Evolutionary conservation across 2,888 invertebrate genomes (phyloP).

Genomic region (Podabrus alpinus): DNA sequence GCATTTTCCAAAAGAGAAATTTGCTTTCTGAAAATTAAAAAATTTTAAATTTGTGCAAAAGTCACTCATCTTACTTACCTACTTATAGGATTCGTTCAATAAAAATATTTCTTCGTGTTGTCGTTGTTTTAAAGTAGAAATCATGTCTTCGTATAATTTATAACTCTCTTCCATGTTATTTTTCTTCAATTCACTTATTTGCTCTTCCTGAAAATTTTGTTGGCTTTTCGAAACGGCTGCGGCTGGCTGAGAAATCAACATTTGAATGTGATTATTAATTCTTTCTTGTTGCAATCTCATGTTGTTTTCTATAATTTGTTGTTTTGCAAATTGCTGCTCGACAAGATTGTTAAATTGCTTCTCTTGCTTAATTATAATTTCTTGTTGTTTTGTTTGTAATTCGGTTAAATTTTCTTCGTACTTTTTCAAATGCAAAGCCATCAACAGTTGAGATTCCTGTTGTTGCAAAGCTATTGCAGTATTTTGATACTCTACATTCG

Average conservation of each 20-base stretch:
- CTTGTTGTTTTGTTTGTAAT: conserved; percentile 62
- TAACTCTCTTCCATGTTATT: conserved; percentile 38
- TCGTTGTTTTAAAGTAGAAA: conserved; percentile 61
- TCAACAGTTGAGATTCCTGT: conserved; percentile 65
- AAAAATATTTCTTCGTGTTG: conserved; percentile 66
- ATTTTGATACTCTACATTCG: conserved; percentile 59
- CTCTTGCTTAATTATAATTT: conserved; percentile 60
- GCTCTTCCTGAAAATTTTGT: conserved; percentile 36
- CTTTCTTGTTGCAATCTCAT: conserved; percentile 65
- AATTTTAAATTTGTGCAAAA: not conserved
- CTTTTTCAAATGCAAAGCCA: conserved; percentile 65
- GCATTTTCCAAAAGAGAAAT: conserved; percentile 63
- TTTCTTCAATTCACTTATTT: conserved; percentile 52
- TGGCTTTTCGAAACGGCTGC: conserved; percentile 25
- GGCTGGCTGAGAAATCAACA: conserved; percentile 48
- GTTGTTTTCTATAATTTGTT: conserved; percentile 62
- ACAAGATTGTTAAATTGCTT: conserved; percentile 60
- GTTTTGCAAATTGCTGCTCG: conserved; percentile 61
- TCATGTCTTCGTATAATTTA: conserved; percentile 50
- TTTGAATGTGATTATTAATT: conserved; percentile 65
- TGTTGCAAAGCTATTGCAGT: conserved; percentile 63
- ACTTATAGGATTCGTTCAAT: conserved; percentile 68
- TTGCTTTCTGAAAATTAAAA: conserved; percentile 58
- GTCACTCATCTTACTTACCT: conserved; percentile 29
- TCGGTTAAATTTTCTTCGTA: conserved; percentile 65